A percentile compares a stretch with the other conserved stretches of the same genome.
These are phyloP conservation scores for Nerophis ophidion DNA, from an alignment of 2,113 vertebrate genomes.

Conservation along the genomic window DNA sequence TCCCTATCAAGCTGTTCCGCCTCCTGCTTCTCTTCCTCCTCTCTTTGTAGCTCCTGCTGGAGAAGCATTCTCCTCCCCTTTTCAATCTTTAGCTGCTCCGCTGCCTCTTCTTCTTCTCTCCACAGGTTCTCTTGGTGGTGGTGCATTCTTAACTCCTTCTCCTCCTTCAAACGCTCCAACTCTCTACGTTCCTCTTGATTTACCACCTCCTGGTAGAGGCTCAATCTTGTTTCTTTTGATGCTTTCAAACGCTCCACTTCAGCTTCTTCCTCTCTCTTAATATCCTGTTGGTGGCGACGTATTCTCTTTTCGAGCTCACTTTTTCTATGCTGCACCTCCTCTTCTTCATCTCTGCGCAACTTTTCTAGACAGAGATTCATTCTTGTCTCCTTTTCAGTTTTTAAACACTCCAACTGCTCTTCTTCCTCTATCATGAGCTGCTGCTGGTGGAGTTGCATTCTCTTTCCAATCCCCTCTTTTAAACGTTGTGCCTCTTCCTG, in stretches of 20 bases:
- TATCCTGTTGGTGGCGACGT: neutral
- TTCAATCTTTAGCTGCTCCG: neutral
- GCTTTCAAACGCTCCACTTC: neutral
- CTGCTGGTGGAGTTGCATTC: constrained; percentile 1
- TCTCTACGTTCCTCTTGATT: neutral
- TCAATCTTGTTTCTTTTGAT: constrained; percentile 53
- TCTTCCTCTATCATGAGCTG: constrained; percentile 1
- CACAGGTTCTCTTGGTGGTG: neutral
- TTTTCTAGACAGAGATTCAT: neutral
- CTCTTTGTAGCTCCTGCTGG: neutral
- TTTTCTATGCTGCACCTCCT: neutral
- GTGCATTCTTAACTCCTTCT: neutral
- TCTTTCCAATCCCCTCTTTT: neutral
- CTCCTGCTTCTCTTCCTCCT: neutral
- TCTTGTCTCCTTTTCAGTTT: neutral
- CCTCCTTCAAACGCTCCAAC: neutral
- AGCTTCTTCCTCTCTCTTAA: neutral
- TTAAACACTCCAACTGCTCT: neutral
- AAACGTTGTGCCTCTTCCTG: neutral
- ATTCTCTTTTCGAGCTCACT: neutral
- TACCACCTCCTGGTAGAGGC: neutral
- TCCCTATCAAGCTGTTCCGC: neutral
- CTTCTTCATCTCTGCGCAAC: neutral
- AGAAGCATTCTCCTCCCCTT: neutral
- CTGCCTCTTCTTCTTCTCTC: constrained; percentile 1